These are phyloP conservation scores for Anarsia innoxiella DNA, from an alignment of 2,888 invertebrate genomes.

Conservation along the genomic window DNA sequence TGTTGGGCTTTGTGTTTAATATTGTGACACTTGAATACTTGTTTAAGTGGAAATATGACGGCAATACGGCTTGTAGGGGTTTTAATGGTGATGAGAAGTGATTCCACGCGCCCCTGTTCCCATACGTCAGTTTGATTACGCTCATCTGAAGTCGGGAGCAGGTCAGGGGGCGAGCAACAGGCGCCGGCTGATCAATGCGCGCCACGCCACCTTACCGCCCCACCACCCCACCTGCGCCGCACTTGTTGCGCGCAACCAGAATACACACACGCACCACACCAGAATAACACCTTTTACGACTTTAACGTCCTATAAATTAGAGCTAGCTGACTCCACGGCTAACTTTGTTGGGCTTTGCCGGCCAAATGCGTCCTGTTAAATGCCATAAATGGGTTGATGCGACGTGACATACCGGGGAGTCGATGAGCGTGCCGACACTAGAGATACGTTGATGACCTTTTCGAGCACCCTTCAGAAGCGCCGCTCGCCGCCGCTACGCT, in stretches of 20 bases:
- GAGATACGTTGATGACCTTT: slow-evolving; percentile 7
- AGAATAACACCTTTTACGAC: slow-evolving; percentile 2
- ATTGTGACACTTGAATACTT: no score
- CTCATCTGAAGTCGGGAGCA: slow-evolving; percentile 2
- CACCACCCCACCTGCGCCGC: slow-evolving; percentile 12
- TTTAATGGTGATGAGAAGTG: slow-evolving; percentile 10
- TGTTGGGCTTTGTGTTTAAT: no score
- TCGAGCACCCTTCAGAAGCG: no score
- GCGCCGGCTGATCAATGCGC: slow-evolving; percentile 14
- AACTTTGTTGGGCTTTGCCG: background rate
- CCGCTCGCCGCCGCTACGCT: no score
- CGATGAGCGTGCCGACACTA: background rate
- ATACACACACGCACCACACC: background rate
- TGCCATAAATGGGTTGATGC: background rate
- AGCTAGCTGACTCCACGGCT: background rate
- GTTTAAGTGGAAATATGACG: background rate
- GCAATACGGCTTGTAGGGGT: background rate
- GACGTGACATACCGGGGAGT: background rate
- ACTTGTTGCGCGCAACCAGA: slow-evolving; percentile 15
- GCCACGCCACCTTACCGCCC: background rate
- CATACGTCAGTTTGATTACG: slow-evolving; percentile 13
- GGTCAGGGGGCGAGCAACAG: slow-evolving; percentile 12
- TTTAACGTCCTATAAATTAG: background rate
- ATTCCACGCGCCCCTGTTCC: slow-evolving; percentile 4
- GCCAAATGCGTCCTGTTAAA: background rate